Evolutionary conservation across 2,797 vertebrate species (phyloP).

Genomic region (Loris lydekkerianus): DNA sequence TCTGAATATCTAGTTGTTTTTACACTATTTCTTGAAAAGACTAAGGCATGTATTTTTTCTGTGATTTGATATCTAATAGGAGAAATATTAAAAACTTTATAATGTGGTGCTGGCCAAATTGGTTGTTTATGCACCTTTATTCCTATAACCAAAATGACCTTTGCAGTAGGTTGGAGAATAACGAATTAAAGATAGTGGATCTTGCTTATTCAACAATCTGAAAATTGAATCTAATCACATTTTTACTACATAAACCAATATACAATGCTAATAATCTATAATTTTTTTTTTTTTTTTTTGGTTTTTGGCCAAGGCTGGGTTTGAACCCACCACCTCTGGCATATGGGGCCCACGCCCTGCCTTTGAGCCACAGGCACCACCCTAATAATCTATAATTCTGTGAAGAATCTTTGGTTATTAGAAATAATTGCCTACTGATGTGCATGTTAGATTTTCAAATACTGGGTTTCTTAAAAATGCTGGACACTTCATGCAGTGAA

Average conservation of each 20-base stretch:
- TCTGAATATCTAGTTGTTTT: background rate
- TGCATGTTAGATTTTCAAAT: background rate
- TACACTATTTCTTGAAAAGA: background rate
- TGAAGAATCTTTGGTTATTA: background rate
- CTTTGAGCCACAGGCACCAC: too few species aligned
- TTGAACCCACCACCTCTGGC: too few species aligned
- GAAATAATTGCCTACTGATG: background rate
- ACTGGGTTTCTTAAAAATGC: background rate
- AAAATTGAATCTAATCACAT: background rate
- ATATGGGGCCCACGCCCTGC: too few species aligned
- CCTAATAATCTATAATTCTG: background rate
- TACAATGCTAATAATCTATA: background rate
- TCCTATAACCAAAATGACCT: background rate
- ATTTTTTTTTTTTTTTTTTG: background rate
- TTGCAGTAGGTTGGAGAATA: background rate
- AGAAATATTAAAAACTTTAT: background rate
- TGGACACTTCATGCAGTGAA: background rate
- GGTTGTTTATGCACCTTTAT: background rate
- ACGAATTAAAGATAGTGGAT: background rate
- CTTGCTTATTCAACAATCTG: background rate
- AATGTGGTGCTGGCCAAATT: background rate
- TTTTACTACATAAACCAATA: background rate
- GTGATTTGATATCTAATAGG: background rate
- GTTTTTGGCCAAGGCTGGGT: too few species aligned
- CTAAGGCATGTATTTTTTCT: background rate